These are phyloP conservation scores for Thunnus thynnus DNA, from an alignment of 2,113 vertebrate species.

Conservation along the genomic window DNA sequence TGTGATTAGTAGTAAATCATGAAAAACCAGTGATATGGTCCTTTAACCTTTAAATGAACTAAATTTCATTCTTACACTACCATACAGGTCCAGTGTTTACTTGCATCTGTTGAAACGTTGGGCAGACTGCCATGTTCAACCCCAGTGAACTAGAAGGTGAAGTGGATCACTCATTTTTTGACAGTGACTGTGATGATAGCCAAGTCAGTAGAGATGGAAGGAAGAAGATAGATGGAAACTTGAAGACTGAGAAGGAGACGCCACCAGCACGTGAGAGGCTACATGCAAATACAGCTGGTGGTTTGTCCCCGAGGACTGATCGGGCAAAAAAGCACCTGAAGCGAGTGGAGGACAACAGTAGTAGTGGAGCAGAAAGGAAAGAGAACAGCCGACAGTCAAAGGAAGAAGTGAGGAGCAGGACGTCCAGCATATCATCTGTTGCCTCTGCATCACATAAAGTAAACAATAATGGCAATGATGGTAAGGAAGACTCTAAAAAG, in stretches of 20 bases:
- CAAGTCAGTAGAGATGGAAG: conserved; percentile 59
- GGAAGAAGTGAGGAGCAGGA: conserved; percentile 1
- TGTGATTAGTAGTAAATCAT: too few relatives aligned
- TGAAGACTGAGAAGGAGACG: conserved; percentile 17
- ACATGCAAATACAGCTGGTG: neutral
- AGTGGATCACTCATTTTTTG: conserved; percentile 97
- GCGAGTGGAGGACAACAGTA: neutral
- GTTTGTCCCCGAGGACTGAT: neutral
- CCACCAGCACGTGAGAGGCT: neutral
- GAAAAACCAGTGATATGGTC: too few relatives aligned
- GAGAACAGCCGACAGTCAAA: neutral
- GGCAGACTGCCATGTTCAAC: conserved; percentile 84
- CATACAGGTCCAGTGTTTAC: conserved; percentile 16
- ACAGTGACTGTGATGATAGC: conserved; percentile 89
- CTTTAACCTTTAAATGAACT: neutral
- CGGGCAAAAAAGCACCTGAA: conserved; percentile 16
- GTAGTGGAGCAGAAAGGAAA: conserved; percentile 16
- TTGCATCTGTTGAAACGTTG: too few relatives aligned
- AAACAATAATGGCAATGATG: conserved; percentile 46
- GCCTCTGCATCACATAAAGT: conserved; percentile 17
- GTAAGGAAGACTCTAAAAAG: conserved; percentile 65
- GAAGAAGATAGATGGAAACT: conserved; percentile 23
- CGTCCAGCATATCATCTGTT: conserved; percentile 12
- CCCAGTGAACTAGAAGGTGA: conserved; percentile 87
- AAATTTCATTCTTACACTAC: neutral